A percentile compares a stretch with the other conserved stretches of the same genome.
These are phyloP conservation scores for Drosophila equinoxialis DNA, from an alignment of 1,140 invertebrate species.

Conservation along the genomic window DNA sequence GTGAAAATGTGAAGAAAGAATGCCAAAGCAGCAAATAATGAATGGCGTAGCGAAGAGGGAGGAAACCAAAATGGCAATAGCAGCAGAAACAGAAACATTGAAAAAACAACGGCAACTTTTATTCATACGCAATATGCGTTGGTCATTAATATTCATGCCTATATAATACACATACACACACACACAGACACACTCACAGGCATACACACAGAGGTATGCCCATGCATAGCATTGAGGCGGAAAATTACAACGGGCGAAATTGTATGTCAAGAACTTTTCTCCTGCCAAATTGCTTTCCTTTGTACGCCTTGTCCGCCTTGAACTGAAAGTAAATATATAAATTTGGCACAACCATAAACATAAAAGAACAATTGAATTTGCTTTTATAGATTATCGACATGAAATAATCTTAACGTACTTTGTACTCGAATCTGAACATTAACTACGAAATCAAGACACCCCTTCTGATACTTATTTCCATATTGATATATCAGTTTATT, in stretches of 20 bases:
- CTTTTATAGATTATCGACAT: not conserved
- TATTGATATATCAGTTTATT: too few relatives aligned
- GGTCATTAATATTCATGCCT: slow-evolving; percentile 67
- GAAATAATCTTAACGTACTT: not conserved
- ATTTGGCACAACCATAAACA: slow-evolving; percentile 1
- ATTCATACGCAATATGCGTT: slow-evolving; percentile 54
- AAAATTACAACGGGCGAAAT: slow-evolving; percentile 72
- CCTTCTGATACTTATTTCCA: too few relatives aligned
- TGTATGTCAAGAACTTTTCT: slow-evolving; percentile 34
- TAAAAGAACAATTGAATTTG: not conserved
- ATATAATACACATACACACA: slow-evolving; percentile 15
- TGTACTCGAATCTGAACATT: too few relatives aligned
- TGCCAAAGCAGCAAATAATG: slow-evolving; percentile 42
- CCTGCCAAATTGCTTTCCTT: slow-evolving; percentile 42
- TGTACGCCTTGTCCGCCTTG: slow-evolving; percentile 7
- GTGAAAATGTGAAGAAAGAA: slow-evolving; percentile 43
- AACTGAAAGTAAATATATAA: slow-evolving; percentile 1
- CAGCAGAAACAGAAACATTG: not conserved
- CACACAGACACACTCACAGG: slow-evolving; percentile 6
- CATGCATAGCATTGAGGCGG: slow-evolving; percentile 33
- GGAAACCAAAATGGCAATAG: not conserved
- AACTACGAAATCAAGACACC: too few relatives aligned
- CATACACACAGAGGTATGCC: slow-evolving; percentile 3
- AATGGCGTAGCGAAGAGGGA: slow-evolving; percentile 47
- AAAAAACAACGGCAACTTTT: slow-evolving; percentile 43